phyloP scores from a whole-genome alignment of 2,113 vertebrate genomes.

The Sminthopsis crassicaudata region DNA sequence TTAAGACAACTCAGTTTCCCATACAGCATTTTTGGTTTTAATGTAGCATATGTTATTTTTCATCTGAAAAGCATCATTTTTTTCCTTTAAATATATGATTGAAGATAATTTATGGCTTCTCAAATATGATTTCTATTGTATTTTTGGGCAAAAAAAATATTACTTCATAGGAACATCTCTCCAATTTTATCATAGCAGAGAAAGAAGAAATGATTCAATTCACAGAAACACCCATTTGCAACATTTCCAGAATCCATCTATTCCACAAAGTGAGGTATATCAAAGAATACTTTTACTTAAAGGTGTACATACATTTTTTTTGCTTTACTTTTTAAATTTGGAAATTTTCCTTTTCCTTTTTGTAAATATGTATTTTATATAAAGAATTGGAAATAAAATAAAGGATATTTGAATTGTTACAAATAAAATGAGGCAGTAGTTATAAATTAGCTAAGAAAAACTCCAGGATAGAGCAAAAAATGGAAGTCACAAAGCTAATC shows the following conservation, averaged over 20 bases:
- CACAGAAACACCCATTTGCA: background rate
- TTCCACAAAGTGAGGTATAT: background rate
- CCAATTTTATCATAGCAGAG: background rate
- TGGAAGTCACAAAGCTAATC: constrained; percentile 11
- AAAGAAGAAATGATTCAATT: background rate
- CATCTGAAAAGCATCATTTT: background rate
- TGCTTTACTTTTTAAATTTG: background rate
- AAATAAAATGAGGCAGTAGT: background rate
- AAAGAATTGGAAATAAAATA: constrained; percentile 41
- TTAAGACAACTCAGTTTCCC: background rate
- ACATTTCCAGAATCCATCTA: background rate
- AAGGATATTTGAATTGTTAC: constrained; percentile 7
- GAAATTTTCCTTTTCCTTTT: background rate
- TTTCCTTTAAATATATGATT: background rate
- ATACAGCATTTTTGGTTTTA: background rate
- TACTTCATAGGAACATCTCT: background rate
- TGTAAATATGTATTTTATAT: background rate
- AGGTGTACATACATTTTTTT: background rate
- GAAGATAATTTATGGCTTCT: background rate
- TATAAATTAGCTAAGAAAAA: constrained; percentile 19
- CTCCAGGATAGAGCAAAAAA: background rate
- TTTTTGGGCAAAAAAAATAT: background rate
- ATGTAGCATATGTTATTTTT: background rate
- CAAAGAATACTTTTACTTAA: background rate
- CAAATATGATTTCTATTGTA: background rate